Evolutionary conservation across 2,797 vertebrate species (phyloP).

Genomic region (Phyllotis vaccarum): DNA sequence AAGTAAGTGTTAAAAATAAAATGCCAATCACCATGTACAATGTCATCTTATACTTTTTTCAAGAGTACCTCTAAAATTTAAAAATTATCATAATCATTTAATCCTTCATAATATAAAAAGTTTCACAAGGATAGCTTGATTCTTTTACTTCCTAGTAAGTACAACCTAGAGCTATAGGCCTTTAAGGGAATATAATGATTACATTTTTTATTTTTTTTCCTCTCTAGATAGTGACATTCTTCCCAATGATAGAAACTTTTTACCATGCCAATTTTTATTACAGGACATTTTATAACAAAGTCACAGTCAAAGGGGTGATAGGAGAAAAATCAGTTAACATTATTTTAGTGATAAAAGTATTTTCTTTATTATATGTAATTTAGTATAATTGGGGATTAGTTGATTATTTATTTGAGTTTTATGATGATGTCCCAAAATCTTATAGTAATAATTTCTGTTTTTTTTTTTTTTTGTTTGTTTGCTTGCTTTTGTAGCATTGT

Average conservation of each 20-base stretch:
- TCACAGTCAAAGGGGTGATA: no score
- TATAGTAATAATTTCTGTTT: background rate
- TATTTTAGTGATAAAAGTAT: no score
- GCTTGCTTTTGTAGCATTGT: background rate
- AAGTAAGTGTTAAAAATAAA: background rate
- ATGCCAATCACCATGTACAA: background rate
- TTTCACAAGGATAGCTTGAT: background rate
- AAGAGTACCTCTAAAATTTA: background rate
- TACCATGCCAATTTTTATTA: no score
- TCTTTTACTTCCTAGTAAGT: background rate
- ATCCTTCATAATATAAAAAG: background rate
- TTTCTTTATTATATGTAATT: no score
- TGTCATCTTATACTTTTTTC: background rate
- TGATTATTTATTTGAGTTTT: no score
- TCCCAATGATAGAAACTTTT: background rate
- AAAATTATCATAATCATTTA: background rate
- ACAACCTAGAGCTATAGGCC: no score
- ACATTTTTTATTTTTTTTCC: background rate
- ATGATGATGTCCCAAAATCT: no score
- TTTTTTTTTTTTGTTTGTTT: no score
- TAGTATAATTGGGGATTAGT: no score
- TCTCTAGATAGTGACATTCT: background rate
- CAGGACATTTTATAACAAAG: no score
- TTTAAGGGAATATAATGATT: background rate
- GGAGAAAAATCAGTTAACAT: no score